A percentile compares a stretch with the other conserved stretches of the same genome.
Evolutionary conservation across 2,113 vertebrate species (phyloP).

Genomic region (Neopipo cinnamomea): DNA sequence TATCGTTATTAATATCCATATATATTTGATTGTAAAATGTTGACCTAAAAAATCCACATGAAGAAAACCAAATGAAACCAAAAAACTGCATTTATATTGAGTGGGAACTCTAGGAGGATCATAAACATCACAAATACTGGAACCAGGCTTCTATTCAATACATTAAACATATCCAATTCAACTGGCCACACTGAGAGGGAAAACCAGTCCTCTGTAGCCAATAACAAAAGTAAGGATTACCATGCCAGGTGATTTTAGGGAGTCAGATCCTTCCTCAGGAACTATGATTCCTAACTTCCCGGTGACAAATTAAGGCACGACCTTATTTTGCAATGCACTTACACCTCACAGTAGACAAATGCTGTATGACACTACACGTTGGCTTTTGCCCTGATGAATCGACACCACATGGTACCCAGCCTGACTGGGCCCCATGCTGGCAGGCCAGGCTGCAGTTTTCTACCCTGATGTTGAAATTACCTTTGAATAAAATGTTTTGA

Average conservation of each 20-base stretch:
- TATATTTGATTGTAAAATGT: background rate
- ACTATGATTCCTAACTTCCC: background rate
- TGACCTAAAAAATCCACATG: background rate
- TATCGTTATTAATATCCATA: background rate
- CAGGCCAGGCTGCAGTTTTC: background rate
- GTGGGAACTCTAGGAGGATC: background rate
- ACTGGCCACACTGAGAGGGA: background rate
- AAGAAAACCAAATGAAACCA: background rate
- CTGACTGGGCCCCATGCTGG: too few species aligned
- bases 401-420: accelerated
- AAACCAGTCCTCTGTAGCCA: background rate
- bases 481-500: background rate
- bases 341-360: background rate
- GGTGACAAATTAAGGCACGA: accelerated
- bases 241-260: background rate
- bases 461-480: background rate
- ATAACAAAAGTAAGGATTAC: background rate
- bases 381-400: background rate
- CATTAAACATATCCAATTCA: background rate
- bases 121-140: background rate
- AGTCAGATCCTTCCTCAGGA: background rate
- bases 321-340: background rate
- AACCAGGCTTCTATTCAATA: background rate
- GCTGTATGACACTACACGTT: accelerated
- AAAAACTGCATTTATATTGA: background rate